A percentile compares a stretch with the other conserved stretches of the same genome.
phyloP scores from a whole-genome alignment of 2,888 invertebrate species.

The Dryocosmus kuriphilus region DNA sequence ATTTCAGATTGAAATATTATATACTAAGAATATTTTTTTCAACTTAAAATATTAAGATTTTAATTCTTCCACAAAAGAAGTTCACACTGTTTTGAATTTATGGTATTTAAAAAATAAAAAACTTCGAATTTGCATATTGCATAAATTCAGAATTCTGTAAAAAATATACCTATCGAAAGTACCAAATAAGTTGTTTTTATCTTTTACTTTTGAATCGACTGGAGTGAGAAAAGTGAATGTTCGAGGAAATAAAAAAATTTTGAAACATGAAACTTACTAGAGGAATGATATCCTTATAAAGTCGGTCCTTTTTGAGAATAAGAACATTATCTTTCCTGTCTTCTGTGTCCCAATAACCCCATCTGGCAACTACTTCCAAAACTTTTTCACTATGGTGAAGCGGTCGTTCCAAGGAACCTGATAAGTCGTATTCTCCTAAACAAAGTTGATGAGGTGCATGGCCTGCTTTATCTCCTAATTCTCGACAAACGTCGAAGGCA shows the following conservation, averaged over 20 bases:
- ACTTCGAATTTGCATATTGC: no score
- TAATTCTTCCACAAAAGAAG: no score
- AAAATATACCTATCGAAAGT: no score
- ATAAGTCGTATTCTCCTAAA: conserved; percentile 89
- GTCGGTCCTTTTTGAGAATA: conserved; percentile 80
- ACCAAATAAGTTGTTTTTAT: no score
- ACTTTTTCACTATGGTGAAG: conserved; percentile 88
- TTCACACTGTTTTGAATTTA: no score
- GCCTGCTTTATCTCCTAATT: conserved; percentile 83
- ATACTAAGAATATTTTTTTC: no score
- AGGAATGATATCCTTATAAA: conserved; percentile 75
- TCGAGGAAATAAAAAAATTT: neutral
- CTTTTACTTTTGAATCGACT: no score
- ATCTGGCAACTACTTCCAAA: conserved; percentile 85
- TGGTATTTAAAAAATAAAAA: no score
- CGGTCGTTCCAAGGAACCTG: conserved; percentile 86
- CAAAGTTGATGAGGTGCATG: conserved; percentile 84
- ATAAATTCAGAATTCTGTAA: no score
- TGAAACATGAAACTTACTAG: conserved; percentile 66
- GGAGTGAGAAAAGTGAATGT: no score
- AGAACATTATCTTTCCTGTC: conserved; percentile 91
- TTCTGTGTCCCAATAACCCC: conserved; percentile 94
- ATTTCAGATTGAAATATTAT: no score
- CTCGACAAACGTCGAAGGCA: conserved; percentile 86
- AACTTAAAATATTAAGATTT: no score